These are phyloP conservation scores for Nomada ferruginata DNA, from an alignment of 2,888 invertebrate genomes.

Conservation along the genomic window DNA sequence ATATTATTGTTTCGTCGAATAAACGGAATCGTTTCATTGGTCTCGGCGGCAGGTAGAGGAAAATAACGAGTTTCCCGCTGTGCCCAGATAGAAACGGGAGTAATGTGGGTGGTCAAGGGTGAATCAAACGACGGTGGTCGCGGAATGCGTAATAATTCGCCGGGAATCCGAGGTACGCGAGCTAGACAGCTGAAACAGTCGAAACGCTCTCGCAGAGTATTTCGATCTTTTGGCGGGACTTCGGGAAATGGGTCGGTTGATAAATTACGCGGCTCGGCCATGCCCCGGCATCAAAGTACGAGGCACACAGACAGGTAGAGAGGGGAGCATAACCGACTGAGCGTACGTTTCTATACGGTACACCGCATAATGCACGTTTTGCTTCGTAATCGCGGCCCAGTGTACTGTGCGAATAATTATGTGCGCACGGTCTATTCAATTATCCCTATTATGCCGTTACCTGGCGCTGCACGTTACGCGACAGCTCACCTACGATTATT, in stretches of 20 bases:
- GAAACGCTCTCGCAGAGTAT: constrained; percentile 47
- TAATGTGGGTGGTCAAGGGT: background rate
- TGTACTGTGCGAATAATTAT: constrained; percentile 64
- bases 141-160: constrained; percentile 44
- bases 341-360: constrained; percentile 33
- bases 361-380: constrained; percentile 56
- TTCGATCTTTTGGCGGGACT: constrained; percentile 58
- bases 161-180: constrained; percentile 35
- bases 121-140: background rate
- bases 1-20: background rate
- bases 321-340: constrained; percentile 8
- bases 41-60: background rate
- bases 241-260: constrained; percentile 67
- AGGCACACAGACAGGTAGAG: background rate
- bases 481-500: constrained; percentile 26
- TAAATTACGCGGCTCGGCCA: constrained; percentile 58
- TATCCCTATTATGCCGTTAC: constrained; percentile 61
- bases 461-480: constrained; percentile 21
- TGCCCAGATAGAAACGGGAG: no score
- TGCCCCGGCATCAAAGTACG: constrained; percentile 11
- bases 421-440: constrained; percentile 65
- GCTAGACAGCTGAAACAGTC: constrained; percentile 31
- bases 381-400: constrained; percentile 62
- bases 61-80: background rate
- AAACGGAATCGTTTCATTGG: background rate